A percentile compares a stretch with the other conserved stretches of the same genome.
Evolutionary conservation across 2,888 invertebrate genomes (phyloP).

Genomic region (Hypselothyrea guttata): DNA sequence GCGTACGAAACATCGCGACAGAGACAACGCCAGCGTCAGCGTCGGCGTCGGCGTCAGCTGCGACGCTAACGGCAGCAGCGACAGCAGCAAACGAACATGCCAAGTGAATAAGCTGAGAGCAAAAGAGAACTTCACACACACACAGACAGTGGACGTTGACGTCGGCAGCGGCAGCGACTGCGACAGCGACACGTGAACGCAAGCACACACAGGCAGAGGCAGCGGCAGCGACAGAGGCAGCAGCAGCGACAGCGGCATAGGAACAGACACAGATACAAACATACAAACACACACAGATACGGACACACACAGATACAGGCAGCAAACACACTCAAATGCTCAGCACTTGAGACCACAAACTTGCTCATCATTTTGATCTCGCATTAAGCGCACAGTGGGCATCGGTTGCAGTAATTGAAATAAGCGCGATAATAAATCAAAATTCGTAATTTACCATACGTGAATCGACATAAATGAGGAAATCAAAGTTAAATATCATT

Average conservation of each 20-base stretch:
- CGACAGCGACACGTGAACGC: conserved; percentile 18
- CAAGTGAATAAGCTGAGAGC: conserved; percentile 53
- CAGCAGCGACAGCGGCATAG: too few species aligned
- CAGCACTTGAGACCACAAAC: conserved; percentile 49
- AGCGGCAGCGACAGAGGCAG: conserved; percentile 41
- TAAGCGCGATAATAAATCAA: conserved; percentile 11
- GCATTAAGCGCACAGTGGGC: conserved; percentile 28
- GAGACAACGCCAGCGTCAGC: conserved; percentile 32
- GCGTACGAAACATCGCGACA: conserved; percentile 41
- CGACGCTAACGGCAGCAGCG: conserved; percentile 23
- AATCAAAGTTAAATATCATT: background rate
- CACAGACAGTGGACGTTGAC: conserved; percentile 14
- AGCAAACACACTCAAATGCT: conserved; percentile 63
- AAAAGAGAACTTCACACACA: conserved; percentile 63
- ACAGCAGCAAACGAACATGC: conserved; percentile 49
- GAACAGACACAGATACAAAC: conserved; percentile 18
- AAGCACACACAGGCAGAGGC: conserved; percentile 5
- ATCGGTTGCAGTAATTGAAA: conserved; percentile 13
- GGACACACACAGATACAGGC: conserved; percentile 18
- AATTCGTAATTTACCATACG: background rate
- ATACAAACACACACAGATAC: conserved; percentile 8
- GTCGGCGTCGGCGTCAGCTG: conserved; percentile 45
- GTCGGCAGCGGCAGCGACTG: conserved; percentile 15
- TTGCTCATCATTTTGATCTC: conserved; percentile 71
- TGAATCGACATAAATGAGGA: background rate